Evolutionary conservation across 2,888 invertebrate genomes (phyloP).

Genomic region (Dexiosoma caninum): DNA sequence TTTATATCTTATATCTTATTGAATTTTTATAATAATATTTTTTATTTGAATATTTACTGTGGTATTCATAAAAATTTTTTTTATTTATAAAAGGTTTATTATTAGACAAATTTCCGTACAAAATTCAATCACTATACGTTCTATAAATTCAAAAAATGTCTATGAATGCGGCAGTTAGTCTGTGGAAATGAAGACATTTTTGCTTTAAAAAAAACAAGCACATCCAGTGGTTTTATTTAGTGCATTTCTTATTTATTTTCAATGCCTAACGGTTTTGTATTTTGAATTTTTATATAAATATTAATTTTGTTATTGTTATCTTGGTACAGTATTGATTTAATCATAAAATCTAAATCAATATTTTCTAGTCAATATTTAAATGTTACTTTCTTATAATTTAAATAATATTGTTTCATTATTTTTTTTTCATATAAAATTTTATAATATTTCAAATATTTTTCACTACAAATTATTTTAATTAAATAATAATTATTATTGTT

Average conservation of each 20-base stretch:
- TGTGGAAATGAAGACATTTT: too few species aligned
- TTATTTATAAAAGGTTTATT: too few species aligned
- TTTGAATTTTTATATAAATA: too few species aligned
- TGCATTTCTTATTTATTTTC: background rate
- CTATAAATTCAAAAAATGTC: too few species aligned
- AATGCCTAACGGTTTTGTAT: background rate
- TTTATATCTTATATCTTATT: background rate
- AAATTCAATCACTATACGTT: too few species aligned
- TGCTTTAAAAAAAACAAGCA: background rate
- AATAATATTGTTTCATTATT: background rate
- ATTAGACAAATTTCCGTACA: too few species aligned
- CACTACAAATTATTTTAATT: slow-evolving; percentile 1
- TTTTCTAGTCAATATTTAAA: slow-evolving; percentile 11
- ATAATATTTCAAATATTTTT: slow-evolving; percentile 27
- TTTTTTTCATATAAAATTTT: background rate
- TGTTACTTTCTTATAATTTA: background rate
- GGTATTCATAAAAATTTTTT: too few species aligned
- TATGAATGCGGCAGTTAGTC: too few species aligned
- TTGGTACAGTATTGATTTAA: background rate
- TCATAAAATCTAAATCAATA: slow-evolving; percentile 28
- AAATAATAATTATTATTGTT: slow-evolving; percentile 16
- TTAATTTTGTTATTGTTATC: too few species aligned
- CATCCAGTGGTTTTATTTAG: background rate
- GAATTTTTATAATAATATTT: background rate
- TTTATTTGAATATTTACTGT: background rate